phyloP scores from a whole-genome alignment of 2,797 vertebrate genomes.

The Myiotriccus ornatus region DNA sequence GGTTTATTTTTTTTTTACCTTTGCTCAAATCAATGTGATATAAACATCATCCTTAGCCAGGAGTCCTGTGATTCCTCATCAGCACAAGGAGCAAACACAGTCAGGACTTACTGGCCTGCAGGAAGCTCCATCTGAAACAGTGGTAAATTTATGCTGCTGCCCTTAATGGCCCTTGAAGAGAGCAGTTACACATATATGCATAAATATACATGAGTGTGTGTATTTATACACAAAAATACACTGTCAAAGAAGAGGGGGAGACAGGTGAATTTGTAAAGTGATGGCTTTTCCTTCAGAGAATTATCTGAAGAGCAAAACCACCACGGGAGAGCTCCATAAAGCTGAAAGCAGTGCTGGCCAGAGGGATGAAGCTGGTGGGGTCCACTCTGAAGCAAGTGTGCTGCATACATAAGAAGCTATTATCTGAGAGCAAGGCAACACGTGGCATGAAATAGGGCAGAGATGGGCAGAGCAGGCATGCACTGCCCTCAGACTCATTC shows the following conservation, averaged over 20 bases:
- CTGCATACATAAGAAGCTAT: not conserved
- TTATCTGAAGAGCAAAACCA: not conserved
- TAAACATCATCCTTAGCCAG: not conserved
- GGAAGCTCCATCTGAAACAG: not conserved
- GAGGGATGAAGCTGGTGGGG: not conserved
- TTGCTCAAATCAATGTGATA: not conserved
- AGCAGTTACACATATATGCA: not conserved
- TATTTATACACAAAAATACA: not conserved
- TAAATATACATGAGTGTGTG: not conserved
- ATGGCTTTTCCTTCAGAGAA: not conserved
- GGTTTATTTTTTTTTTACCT: not conserved
- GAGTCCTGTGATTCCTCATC: not conserved
- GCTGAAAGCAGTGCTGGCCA: not conserved
- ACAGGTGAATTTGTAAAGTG: not conserved
- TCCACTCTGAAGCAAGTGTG: not conserved
- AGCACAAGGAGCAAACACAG: not conserved
- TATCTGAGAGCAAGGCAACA: not conserved
- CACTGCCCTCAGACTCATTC: not conserved
- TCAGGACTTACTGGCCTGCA: not conserved
- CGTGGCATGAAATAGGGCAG: not conserved
- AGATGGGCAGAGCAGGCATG: not conserved
- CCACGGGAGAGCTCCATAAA: not conserved
- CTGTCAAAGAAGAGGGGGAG: not conserved
- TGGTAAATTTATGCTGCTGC: not conserved
- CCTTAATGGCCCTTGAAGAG: accelerated